These are phyloP conservation scores for Ochropleura plecta DNA, from an alignment of 2,888 invertebrate genomes.

Conservation along the genomic window DNA sequence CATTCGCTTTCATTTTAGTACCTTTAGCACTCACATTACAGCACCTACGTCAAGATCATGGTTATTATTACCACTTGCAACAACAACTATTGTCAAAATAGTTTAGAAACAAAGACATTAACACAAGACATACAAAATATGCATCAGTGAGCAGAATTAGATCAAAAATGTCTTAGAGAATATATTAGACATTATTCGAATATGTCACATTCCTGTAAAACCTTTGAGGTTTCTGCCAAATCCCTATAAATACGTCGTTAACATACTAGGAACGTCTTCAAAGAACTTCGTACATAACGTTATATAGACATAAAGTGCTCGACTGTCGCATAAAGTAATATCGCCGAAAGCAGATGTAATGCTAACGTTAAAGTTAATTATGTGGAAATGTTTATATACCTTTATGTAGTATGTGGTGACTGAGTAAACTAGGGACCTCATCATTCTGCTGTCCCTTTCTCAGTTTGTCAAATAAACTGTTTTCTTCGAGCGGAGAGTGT, in stretches of 20 bases:
- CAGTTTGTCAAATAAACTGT: background rate
- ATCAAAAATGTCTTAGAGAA: background rate
- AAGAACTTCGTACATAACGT: constrained; percentile 30
- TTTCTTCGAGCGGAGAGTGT: background rate
- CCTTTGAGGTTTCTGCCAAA: constrained; percentile 18
- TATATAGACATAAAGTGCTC: constrained; percentile 42
- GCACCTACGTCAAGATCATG: background rate
- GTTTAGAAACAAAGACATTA: background rate
- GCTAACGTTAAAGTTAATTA: constrained; percentile 52
- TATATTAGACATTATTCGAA: background rate
- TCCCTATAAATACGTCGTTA: constrained; percentile 30
- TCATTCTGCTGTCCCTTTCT: background rate
- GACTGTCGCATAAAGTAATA: constrained; percentile 45
- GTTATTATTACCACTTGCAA: background rate
- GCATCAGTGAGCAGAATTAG: background rate
- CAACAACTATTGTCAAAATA: background rate
- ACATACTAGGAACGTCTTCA: constrained; percentile 23
- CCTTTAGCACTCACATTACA: too few relatives aligned
- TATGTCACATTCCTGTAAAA: constrained; percentile 13
- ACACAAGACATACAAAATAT: background rate
- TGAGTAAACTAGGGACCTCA: constrained; percentile 2
- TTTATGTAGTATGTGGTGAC: background rate
- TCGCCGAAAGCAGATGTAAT: constrained; percentile 40
- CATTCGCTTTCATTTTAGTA: too few relatives aligned
- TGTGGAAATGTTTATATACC: constrained; percentile 47